These are phyloP conservation scores for Thysanoteuthis rhombus DNA, from an alignment of 2,888 invertebrate species.

Conservation along the genomic window DNA sequence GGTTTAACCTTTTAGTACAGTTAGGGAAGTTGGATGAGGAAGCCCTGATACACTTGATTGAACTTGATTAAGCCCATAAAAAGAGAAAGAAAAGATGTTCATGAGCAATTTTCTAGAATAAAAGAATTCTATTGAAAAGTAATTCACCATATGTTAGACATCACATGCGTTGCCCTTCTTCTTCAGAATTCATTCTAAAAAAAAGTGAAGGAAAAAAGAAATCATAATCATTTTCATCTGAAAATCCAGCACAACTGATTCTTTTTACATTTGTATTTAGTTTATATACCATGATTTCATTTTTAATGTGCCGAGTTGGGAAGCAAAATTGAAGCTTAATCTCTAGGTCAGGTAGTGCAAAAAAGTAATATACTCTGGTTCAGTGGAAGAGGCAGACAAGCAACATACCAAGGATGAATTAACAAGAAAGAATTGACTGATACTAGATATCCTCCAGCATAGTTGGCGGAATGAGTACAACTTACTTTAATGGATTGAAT, in stretches of 20 bases:
- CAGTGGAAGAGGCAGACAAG: too few relatives aligned
- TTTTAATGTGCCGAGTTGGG: background rate
- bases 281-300: background rate
- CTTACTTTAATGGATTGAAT: too few relatives aligned
- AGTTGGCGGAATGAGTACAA: too few relatives aligned
- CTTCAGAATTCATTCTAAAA: background rate
- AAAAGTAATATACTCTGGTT: too few relatives aligned
- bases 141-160: background rate
- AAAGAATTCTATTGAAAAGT: background rate
- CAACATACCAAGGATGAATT: too few relatives aligned
- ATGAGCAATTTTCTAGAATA: background rate
- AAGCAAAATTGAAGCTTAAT: background rate
- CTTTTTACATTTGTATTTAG: background rate
- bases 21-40: background rate
- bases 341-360: too few relatives aligned
- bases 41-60: background rate
- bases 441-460: too few relatives aligned
- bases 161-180: background rate
- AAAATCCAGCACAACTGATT: background rate
- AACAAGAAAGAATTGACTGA: too few relatives aligned
- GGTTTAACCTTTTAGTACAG: background rate
- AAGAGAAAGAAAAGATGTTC: too few relatives aligned
- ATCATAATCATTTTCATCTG: background rate
- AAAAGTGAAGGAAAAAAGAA: background rate
- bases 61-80: too few relatives aligned